phyloP scores from a whole-genome alignment of 2,797 vertebrate species.

The Rhabdophis nuchalis region DNA sequence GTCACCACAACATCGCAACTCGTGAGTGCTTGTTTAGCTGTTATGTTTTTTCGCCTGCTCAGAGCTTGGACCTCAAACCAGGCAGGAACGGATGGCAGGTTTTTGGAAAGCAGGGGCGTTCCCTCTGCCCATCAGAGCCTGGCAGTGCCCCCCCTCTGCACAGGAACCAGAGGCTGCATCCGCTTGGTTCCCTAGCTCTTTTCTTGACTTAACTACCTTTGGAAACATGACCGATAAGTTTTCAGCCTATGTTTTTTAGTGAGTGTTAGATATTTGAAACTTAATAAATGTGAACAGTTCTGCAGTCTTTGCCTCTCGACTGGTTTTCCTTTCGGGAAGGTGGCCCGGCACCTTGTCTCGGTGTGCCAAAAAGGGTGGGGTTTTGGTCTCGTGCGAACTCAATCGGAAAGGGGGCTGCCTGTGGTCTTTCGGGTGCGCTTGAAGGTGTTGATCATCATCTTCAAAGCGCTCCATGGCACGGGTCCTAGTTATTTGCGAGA shows the following conservation, averaged over 20 bases:
- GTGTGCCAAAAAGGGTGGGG: neutral
- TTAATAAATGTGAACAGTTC: slow-evolving; percentile 99
- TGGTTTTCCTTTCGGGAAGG: neutral
- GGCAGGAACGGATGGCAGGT: neutral
- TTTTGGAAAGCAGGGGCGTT: neutral
- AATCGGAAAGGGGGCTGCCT: neutral
- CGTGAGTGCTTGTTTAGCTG: slow-evolving; percentile 37
- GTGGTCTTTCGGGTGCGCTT: no score
- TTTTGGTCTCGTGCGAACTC: neutral
- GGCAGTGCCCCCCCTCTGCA: neutral
- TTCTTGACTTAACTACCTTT: slow-evolving; percentile 97
- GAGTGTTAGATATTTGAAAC: slow-evolving; percentile 94
- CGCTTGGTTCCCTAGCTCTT: slow-evolving; percentile 65
- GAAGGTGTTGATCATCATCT: no score
- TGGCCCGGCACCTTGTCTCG: neutral
- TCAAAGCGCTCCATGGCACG: no score
- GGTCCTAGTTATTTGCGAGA: no score
- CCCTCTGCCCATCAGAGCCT: neutral
- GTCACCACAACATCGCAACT: slow-evolving; percentile 44
- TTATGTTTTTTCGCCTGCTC: slow-evolving; percentile 38
- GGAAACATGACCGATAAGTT: slow-evolving; percentile 93
- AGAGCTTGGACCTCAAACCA: slow-evolving; percentile 20
- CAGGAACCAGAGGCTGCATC: neutral
- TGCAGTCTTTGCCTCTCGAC: slow-evolving; percentile 57
- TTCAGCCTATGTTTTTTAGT: slow-evolving; percentile 97